Conservation (phyloP, 2,113 vertebrate genomes). For the Laticauda colubrina region DNA sequence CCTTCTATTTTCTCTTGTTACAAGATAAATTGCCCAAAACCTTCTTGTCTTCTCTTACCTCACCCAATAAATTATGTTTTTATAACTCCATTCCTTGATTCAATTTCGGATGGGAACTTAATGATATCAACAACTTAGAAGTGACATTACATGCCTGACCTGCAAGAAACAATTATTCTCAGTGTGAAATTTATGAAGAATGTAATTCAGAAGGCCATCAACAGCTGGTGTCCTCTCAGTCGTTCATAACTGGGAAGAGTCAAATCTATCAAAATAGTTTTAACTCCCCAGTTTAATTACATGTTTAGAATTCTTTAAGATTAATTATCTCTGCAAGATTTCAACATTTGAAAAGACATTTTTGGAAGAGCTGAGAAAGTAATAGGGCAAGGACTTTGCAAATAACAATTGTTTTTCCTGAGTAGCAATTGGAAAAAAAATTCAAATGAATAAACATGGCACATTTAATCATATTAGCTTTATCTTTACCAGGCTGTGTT, state of each 20-base stretch:
- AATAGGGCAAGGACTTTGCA: not conserved
- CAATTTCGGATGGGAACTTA: constrained; percentile 33
- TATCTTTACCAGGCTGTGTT: not conserved
- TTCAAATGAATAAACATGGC: not conserved
- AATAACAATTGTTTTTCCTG: not conserved
- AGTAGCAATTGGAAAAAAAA: constrained; percentile 2
- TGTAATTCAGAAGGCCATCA: constrained; percentile 30
- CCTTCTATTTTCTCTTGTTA: constrained; percentile 13
- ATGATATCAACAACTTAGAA: constrained; percentile 24
- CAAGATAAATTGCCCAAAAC: constrained; percentile 1
- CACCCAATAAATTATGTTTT: constrained; percentile 24
- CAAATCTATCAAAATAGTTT: constrained; percentile 32
- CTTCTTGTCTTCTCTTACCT: constrained; percentile 5
- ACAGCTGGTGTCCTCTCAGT: constrained; percentile 23
- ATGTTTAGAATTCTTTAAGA: constrained; percentile 38
- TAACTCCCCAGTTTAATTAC: constrained; percentile 40
- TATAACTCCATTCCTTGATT: not conserved
- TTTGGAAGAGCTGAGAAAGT: constrained; percentile 11
- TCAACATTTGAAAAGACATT: constrained; percentile 19
- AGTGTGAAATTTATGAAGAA: constrained; percentile 40
- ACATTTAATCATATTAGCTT: not conserved
- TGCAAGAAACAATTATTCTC: constrained; percentile 40
- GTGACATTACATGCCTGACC: constrained; percentile 17
- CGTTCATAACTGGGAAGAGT: constrained; percentile 23
- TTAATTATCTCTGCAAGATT: constrained; percentile 29